Percentiles rank a stretch among this genome's conserved stretches.
phyloP scores from a whole-genome alignment of 2,888 invertebrate species.

The Pelosia muscerda region DNA sequence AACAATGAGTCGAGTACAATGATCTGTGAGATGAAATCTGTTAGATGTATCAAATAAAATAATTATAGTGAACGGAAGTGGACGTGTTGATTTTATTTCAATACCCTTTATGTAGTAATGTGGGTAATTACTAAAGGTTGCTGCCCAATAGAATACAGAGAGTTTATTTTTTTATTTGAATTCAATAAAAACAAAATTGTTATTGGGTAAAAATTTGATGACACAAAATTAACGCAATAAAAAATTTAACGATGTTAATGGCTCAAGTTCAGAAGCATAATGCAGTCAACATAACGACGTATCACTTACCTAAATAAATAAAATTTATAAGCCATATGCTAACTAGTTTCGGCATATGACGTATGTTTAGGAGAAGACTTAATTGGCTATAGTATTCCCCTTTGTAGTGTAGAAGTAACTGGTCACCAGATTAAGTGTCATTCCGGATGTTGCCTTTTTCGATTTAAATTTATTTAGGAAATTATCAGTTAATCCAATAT shows the following conservation, averaged over 20 bases:
- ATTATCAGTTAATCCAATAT: background rate
- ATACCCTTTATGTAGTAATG: conserved; percentile 23
- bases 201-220: background rate
- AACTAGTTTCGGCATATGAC: too few species aligned
- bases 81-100: conserved; percentile 43
- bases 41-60: conserved; percentile 38
- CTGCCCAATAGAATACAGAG: background rate
- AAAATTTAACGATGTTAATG: too few species aligned
- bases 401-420: too few species aligned
- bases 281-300: too few species aligned
- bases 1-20: conserved; percentile 42
- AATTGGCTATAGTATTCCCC: too few species aligned
- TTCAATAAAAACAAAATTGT: background rate
- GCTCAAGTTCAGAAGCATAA: too few species aligned
- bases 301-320: too few species aligned
- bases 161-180: background rate
- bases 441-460: too few species aligned
- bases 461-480: background rate
- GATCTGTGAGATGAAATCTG: conserved; percentile 27
- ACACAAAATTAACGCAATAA: too few species aligned
- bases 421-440: too few species aligned
- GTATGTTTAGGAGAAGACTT: too few species aligned
- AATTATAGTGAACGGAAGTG: conserved; percentile 35
- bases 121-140: conserved; percentile 23
- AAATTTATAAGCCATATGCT: too few species aligned